Percentiles rank a stretch among this genome's conserved stretches.
Evolutionary conservation across 2,113 vertebrate genomes (phyloP).

Genomic region (Camelus dromedarius): DNA sequence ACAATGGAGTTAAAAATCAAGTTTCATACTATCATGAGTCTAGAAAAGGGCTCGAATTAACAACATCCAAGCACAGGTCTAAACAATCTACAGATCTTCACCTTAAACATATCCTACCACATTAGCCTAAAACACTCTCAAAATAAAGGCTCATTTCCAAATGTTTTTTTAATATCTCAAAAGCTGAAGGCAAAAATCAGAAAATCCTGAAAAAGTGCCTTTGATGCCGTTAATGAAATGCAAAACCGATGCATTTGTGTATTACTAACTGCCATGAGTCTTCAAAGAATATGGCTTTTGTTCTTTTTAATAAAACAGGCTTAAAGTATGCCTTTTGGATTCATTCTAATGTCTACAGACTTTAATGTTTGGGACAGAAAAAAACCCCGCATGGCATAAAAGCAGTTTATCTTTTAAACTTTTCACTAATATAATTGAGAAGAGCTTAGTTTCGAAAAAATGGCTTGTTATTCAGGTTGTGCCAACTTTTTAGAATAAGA

Average conservation of each 20-base stretch:
- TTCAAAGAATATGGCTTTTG: not conserved
- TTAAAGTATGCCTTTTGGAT: not conserved
- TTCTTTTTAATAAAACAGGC: conserved; percentile 44
- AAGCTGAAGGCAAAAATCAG: conserved; percentile 69
- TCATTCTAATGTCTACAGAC: not conserved
- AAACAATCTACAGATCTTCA: conserved; percentile 67
- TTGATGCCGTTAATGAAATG: conserved; percentile 61
- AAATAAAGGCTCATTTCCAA: conserved; percentile 71
- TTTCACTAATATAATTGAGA: conserved; percentile 18
- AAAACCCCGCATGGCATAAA: not conserved
- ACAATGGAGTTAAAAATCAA: conserved; percentile 44
- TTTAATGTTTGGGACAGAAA: not conserved
- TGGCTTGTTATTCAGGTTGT: not conserved
- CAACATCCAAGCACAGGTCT: conserved; percentile 52
- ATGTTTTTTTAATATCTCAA: conserved; percentile 65
- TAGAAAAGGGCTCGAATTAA: conserved; percentile 2
- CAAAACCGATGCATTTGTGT: conserved; percentile 36
- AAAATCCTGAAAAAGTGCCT: conserved; percentile 74
- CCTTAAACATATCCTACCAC: conserved; percentile 50
- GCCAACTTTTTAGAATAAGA: conserved; percentile 22
- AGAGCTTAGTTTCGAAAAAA: not conserved
- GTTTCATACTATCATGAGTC: conserved; percentile 53
- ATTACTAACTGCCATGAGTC: not conserved
- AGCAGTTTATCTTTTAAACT: not conserved
- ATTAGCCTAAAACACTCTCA: conserved; percentile 54